Percentiles rank a stretch among this genome's conserved stretches.
phyloP scores from a whole-genome alignment of 2,888 invertebrate genomes.

The Abrostola triplasia region DNA sequence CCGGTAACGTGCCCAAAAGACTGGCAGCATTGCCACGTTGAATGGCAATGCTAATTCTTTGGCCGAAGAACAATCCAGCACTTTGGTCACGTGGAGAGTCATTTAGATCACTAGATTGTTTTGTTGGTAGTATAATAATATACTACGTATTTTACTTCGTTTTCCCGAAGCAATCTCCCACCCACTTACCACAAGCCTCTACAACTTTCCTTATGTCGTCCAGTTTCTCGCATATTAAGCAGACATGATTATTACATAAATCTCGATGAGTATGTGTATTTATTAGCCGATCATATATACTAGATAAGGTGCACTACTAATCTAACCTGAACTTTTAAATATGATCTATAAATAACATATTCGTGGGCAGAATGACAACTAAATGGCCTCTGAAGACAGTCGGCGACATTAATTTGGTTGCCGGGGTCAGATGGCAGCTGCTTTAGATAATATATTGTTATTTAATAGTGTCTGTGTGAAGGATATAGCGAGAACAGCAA shows the following conservation, averaged over 20 bases:
- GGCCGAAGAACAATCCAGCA: too few species aligned
- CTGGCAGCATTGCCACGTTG: too few species aligned
- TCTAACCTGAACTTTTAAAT: conserved; percentile 14
- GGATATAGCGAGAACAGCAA: too few species aligned
- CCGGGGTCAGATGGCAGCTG: not conserved
- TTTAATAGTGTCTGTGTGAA: too few species aligned
- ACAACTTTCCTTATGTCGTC: conserved; percentile 65
- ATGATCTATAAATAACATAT: conserved; percentile 16
- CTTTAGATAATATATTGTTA: not conserved
- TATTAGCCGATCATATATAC: conserved; percentile 58
- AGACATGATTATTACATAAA: conserved; percentile 66
- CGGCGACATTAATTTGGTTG: conserved; percentile 7
- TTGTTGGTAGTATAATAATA: too few species aligned
- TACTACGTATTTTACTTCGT: too few species aligned
- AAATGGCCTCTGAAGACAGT: conserved; percentile 14
- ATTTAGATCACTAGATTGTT: too few species aligned
- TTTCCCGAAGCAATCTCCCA: not conserved
- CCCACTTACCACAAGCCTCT: conserved; percentile 57
- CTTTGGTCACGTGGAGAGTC: too few species aligned
- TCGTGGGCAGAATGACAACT: conserved; percentile 22
- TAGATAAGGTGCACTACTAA: conserved; percentile 25
- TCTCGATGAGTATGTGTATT: conserved; percentile 60
- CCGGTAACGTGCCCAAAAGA: too few species aligned
- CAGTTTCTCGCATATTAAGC: conserved; percentile 71
- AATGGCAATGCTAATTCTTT: too few species aligned